These are phyloP conservation scores for Terrapene triunguis DNA, from an alignment of 2,113 vertebrate genomes.

Conservation along the genomic window DNA sequence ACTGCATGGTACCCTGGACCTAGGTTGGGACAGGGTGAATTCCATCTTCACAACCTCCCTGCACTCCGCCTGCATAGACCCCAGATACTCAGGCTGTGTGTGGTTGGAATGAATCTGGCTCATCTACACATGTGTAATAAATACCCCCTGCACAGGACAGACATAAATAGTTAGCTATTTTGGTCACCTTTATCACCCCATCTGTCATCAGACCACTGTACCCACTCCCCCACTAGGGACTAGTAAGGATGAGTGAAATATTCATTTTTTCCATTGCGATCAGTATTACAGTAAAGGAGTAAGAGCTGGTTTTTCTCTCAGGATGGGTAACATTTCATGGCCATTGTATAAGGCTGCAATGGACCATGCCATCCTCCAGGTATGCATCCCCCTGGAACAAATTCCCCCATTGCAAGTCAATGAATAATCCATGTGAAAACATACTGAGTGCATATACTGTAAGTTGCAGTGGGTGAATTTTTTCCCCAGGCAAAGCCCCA, in stretches of 20 bases:
- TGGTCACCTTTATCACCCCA: background rate
- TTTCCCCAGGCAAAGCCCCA: too few relatives aligned
- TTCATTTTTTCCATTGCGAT: background rate
- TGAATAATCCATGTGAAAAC: background rate
- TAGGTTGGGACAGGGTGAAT: background rate
- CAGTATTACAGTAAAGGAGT: background rate
- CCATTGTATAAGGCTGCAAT: background rate
- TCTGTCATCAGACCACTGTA: background rate
- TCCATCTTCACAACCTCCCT: background rate
- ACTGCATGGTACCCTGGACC: background rate
- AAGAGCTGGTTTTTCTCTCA: background rate
- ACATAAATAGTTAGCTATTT: background rate
- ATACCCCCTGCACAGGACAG: too few relatives aligned
- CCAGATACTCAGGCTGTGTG: background rate
- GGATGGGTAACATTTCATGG: background rate
- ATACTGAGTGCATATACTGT: background rate
- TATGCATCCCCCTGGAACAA: background rate
- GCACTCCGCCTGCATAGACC: background rate
- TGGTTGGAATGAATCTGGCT: too few relatives aligned
- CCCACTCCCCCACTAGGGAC: background rate
- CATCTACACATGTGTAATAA: too few relatives aligned
- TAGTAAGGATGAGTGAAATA: background rate
- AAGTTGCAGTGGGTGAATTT: too few relatives aligned
- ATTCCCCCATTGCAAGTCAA: too few relatives aligned
- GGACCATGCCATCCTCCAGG: background rate